Evolutionary conservation across 2,888 invertebrate species (phyloP).

Genomic region (Tetramorium bicarinatum): DNA sequence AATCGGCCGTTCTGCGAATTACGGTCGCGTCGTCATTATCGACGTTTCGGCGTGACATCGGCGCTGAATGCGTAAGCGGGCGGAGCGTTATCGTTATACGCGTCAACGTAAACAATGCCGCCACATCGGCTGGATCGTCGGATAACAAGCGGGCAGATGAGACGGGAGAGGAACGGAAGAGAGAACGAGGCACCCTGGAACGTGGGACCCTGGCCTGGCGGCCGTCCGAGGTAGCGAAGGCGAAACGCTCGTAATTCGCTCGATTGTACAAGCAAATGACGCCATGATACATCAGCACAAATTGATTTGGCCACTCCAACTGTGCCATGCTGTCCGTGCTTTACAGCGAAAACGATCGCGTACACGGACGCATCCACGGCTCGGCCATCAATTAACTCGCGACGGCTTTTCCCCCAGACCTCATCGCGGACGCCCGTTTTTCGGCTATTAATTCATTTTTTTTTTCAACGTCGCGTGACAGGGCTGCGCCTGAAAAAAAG

Average conservation of each 20-base stretch:
- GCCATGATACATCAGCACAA: conserved; percentile 77
- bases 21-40: conserved; percentile 74
- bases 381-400: conserved; percentile 69
- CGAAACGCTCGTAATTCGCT: conserved; percentile 69
- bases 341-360: conserved; percentile 51
- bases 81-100: conserved; percentile 67
- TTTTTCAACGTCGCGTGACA: conserved; percentile 22
- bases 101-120: conserved; percentile 67
- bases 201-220: not conserved
- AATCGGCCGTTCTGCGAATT: conserved; percentile 66
- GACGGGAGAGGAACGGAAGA: not conserved
- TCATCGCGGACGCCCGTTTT: conserved; percentile 37
- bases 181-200: conserved; percentile 9
- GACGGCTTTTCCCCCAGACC: conserved; percentile 18
- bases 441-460: conserved; percentile 50
- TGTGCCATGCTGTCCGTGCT: conserved; percentile 25
- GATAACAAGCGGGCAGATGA: conserved; percentile 46
- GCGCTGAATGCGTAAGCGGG: conserved; percentile 57
- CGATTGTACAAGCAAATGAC: conserved; percentile 77
- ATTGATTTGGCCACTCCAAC: conserved; percentile 73
- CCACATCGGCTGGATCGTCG: conserved; percentile 29
- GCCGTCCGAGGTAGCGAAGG: conserved; percentile 33
- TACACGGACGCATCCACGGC: conserved; percentile 58
- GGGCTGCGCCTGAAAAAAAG: conserved; percentile 11
- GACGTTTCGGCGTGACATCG: conserved; percentile 63